Base-by-base conservation (phyloP, 1,140 invertebrate species). In the Lepidotrigona ventralis region DNA sequence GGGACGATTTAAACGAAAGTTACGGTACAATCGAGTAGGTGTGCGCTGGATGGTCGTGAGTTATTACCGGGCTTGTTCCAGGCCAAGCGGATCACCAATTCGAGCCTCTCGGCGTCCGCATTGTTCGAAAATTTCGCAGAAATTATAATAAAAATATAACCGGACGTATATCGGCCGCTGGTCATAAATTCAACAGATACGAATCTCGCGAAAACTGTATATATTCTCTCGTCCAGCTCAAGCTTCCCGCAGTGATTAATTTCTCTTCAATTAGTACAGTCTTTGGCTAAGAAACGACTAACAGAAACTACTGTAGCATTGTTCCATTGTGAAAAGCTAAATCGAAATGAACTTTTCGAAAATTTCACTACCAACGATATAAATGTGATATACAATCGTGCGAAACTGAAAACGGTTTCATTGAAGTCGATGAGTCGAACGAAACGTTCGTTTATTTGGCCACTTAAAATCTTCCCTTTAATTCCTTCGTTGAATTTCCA, bases 21-120 rank as follows among this genome's bases (percentile, higher is more conserved):
- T 70, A 77, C 73, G 60, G 76, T 77, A 84, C 85, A 78, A 86
- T 88, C 81, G 82, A 74, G 63, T 58, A 29, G 26, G 51, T 33
- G 46, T 21, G 56, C 26, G 76, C 46, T 73, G 78, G 60, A 74
- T 54, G 39, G 39, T 46, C 39, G 56, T 86, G 78, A 86, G 23
- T 86, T 88, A 84, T 76, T 76, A 60, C n/a, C 60, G 33, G 39
- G 33, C 68, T 53, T 39, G 68, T 78, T 84, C 63, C 54, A 81
- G 51, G 78, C 69, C 83, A 73, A 73, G 33, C 26, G 71, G 21
- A 73, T 73, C 71, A 51, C 26, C 71, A 73, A 73, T 73, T 56
- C 26, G 26, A 53, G 19, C 71, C 26, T 87, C 17, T 60, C 66
- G 39, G 33, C 29, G 69, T 58, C 39, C 23, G 69, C 39, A n/a